These are phyloP conservation scores for Salvelinus sp. DNA, from an alignment of 2,113 vertebrate genomes.

Conservation along the genomic window DNA sequence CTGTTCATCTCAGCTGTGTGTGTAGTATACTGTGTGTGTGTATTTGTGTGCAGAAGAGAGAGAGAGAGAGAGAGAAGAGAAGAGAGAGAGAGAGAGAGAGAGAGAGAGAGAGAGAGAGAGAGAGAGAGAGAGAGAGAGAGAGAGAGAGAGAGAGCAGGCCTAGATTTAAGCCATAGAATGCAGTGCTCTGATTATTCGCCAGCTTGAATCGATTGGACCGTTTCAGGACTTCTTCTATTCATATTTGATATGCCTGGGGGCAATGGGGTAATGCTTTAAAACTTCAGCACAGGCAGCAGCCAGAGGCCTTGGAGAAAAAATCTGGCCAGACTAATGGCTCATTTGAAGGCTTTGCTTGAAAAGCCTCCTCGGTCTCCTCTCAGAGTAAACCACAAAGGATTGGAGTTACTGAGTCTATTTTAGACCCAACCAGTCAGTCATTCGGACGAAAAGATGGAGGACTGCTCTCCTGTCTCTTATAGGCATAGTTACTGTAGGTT, in stretches of 20 bases:
- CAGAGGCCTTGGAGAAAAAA: slow-evolving; percentile 55
- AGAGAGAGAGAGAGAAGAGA: too few relatives aligned
- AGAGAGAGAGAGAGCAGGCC: not conserved
- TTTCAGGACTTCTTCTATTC: slow-evolving; percentile 50
- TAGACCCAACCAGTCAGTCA: not conserved
- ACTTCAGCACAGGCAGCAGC: slow-evolving; percentile 23
- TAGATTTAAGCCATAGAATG: slow-evolving; percentile 34
- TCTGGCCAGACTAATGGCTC: slow-evolving; percentile 64
- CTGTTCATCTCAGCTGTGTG: slow-evolving; percentile 2
- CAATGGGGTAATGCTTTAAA: slow-evolving; percentile 60
- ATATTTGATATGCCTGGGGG: slow-evolving; percentile 63
- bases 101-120: too few relatives aligned
- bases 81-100: not conserved
- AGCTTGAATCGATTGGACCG: slow-evolving; percentile 50
- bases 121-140: not conserved
- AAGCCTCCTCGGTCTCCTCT: slow-evolving; percentile 25
- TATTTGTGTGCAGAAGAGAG: not conserved
- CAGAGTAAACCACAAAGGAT: slow-evolving; percentile 36
- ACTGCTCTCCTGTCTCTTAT: too few relatives aligned
- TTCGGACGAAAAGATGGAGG: too few relatives aligned
- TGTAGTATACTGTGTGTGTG: not conserved
- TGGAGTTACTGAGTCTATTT: slow-evolving; percentile 24
- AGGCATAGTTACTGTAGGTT: too few relatives aligned
- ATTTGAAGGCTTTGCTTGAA: slow-evolving; percentile 34
- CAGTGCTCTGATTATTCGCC: slow-evolving; percentile 56